Percentiles rank a stretch among this genome's conserved stretches.
Conservation (phyloP, 2,797 vertebrate genomes). For the Cuniculus paca region DNA sequence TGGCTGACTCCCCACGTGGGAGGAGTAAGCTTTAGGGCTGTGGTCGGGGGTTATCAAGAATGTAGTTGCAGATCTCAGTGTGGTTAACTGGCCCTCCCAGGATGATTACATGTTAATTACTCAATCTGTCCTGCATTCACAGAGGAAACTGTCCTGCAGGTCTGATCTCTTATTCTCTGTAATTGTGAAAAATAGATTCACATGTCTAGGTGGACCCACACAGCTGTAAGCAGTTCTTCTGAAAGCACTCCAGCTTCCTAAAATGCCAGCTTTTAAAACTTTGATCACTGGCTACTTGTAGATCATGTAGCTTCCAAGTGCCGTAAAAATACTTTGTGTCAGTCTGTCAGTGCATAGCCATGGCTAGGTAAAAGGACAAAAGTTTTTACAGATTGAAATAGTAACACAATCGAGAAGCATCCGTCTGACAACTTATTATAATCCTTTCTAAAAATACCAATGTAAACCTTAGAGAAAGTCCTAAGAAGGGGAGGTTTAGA, state of each 20-base stretch:
- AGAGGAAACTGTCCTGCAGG: background rate
- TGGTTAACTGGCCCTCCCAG: background rate
- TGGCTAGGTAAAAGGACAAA: background rate
- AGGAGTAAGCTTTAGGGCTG: no score
- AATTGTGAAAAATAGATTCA: background rate
- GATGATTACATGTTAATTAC: background rate
- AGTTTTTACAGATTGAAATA: background rate
- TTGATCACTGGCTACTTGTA: background rate
- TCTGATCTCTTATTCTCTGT: background rate
- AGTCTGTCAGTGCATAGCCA: background rate
- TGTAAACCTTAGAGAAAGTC: background rate
- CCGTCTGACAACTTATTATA: background rate
- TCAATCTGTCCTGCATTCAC: background rate
- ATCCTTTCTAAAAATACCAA: background rate
- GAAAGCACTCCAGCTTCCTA: accelerated
- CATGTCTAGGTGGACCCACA: background rate
- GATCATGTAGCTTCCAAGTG: background rate
- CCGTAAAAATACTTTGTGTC: background rate
- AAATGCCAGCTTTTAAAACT: background rate
- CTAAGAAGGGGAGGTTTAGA: background rate
- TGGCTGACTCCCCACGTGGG: no score
- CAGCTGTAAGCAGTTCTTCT: background rate
- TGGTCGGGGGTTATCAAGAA: background rate
- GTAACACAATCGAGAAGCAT: background rate
- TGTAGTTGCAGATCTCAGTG: background rate